Conservation (phyloP, 1,140 invertebrate genomes). For the Panagrolaimus sp. region DNA sequence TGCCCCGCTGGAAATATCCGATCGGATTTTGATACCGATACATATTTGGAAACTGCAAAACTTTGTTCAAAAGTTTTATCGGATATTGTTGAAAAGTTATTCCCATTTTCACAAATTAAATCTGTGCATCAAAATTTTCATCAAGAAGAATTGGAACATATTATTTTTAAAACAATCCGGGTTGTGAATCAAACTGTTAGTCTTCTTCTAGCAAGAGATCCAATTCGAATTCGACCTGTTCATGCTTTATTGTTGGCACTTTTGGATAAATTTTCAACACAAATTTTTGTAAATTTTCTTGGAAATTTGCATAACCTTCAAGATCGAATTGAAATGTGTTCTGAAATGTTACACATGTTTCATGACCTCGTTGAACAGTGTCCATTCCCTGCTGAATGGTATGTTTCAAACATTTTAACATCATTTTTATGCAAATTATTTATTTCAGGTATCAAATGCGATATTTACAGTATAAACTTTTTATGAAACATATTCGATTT, state of each 20-base stretch:
- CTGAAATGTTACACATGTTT: conserved; percentile 81
- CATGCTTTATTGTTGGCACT: conserved; percentile 77
- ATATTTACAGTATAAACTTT: too few relatives aligned
- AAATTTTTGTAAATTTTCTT: conserved; percentile 68
- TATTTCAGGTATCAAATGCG: too few relatives aligned
- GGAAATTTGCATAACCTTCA: conserved; percentile 63
- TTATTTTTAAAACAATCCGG: conserved; percentile 17
- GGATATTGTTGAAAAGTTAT: conserved; percentile 79
- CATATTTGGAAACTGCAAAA: conserved; percentile 22
- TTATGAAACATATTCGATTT: too few relatives aligned
- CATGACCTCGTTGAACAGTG: conserved; percentile 73
- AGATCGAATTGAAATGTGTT: conserved; percentile 71
- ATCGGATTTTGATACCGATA: background rate
- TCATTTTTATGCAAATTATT: too few relatives aligned
- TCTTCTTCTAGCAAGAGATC: conserved; percentile 25
- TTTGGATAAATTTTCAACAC: conserved; percentile 78
- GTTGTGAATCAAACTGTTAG: conserved; percentile 34
- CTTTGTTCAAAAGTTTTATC: conserved; percentile 73
- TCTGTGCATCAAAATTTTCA: conserved; percentile 65
- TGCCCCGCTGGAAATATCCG: conserved; percentile 47
- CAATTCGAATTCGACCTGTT: conserved; percentile 64
- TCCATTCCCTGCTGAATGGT: conserved; percentile 82
- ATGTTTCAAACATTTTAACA: too few relatives aligned
- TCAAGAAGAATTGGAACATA: conserved; percentile 66
- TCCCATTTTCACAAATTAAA: conserved; percentile 54